Conservation (phyloP, 2,797 vertebrate genomes). For the Miopithecus talapoin region DNA sequence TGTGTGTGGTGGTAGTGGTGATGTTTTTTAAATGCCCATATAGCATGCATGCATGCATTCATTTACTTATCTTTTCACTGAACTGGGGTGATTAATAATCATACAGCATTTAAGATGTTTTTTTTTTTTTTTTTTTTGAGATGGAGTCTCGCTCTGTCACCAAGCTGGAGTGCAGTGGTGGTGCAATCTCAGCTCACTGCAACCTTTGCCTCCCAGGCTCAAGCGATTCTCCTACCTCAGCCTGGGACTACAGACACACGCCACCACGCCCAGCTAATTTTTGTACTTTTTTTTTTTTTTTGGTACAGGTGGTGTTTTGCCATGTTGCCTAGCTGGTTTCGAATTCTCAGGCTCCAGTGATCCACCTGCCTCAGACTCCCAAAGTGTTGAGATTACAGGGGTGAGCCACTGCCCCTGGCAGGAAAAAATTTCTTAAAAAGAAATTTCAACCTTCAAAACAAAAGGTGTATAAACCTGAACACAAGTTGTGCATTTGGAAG, state of each 20-base stretch:
- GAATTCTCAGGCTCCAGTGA: background rate
- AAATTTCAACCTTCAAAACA: background rate
- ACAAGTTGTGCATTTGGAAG: constrained; percentile 96
- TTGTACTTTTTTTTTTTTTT: background rate
- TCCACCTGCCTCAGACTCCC: background rate
- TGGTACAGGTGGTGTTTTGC: background rate
- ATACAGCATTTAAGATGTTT: background rate
- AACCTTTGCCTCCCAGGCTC: background rate
- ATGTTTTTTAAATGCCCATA: background rate
- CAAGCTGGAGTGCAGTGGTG: background rate
- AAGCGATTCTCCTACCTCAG: background rate
- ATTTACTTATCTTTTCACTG: no score
- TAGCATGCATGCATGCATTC: background rate
- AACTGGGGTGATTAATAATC: no score
- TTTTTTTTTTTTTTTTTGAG: background rate
- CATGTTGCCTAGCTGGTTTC: background rate
- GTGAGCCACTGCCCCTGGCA: background rate
- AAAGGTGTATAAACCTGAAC: constrained; percentile 89
- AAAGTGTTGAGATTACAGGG: background rate
- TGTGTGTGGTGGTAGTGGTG: background rate
- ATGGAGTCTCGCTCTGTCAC: background rate
- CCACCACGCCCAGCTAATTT: background rate
- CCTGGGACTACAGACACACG: background rate
- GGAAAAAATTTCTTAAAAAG: constrained; percentile 17
- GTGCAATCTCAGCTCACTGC: fast-evolving